Conservation (phyloP, 2,888 invertebrate genomes). For the Ectemnius lituratus region DNA sequence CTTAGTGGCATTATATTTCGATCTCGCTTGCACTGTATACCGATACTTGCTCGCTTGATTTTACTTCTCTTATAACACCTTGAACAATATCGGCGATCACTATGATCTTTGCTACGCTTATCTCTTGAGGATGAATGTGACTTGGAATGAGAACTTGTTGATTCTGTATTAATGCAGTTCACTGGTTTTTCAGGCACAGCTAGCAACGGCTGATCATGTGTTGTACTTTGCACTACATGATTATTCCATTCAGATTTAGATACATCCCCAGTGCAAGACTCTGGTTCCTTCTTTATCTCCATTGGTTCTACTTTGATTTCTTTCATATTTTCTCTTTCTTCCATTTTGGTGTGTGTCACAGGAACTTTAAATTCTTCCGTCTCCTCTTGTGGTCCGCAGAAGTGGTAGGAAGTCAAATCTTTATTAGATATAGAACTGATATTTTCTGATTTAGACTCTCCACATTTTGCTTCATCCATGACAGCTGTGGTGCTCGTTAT, state of each 20-base stretch:
- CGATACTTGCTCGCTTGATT: slow-evolving; percentile 85
- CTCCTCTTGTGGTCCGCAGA: slow-evolving; percentile 26
- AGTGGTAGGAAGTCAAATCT: slow-evolving; percentile 37
- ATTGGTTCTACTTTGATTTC: slow-evolving; percentile 34
- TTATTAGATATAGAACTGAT: slow-evolving; percentile 25
- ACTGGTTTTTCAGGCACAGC: slow-evolving; percentile 31
- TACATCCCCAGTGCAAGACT: slow-evolving; percentile 19
- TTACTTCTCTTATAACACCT: slow-evolving; percentile 86
- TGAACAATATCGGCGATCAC: slow-evolving; percentile 79
- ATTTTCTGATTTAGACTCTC: slow-evolving; percentile 34
- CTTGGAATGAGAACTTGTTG: slow-evolving; percentile 62
- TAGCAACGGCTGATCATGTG: neutral
- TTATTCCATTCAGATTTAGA: slow-evolving; percentile 39
- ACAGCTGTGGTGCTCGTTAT: slow-evolving; percentile 42
- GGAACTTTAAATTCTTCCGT: slow-evolving; percentile 30
- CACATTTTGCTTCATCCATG: slow-evolving; percentile 61
- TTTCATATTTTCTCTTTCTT: slow-evolving; percentile 20
- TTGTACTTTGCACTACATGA: slow-evolving; percentile 14
- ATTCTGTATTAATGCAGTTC: slow-evolving; percentile 27
- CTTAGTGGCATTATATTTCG: slow-evolving; percentile 71
- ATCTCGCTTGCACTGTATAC: slow-evolving; percentile 85
- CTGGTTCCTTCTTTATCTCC: slow-evolving; percentile 60
- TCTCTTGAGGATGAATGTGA: slow-evolving; percentile 67
- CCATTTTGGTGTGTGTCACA: slow-evolving; percentile 28
- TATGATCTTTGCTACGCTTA: slow-evolving; percentile 69